Evolutionary conservation across 2,888 invertebrate genomes (phyloP), one percentile per base, ranked within the genome.

Genomic region (Caenorhabditis afra): DNA sequence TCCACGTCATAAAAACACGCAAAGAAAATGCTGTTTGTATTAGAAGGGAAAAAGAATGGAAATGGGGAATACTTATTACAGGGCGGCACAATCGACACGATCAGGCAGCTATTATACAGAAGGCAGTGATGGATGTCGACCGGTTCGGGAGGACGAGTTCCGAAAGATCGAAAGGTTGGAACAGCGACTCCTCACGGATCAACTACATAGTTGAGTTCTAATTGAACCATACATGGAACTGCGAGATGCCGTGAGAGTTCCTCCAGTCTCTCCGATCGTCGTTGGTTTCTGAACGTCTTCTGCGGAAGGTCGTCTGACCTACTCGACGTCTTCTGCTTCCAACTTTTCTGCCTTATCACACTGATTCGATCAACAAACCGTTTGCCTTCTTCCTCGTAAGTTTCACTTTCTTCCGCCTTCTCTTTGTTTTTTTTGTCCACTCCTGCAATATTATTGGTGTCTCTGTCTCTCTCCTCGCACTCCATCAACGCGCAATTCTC

Each of bases 321-420:
- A 52, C 50, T 50, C 50, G 52, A 52, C 20, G 14, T 55, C 18
- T 50, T 44, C 37, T 64, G 23, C 67, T 29, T 52, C n/a, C 16
- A 22, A 37, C 50, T 68, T 67, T 61, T 70, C 61, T 70, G 70
- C 44, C 70, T 62, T 62, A 61, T 70, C 70, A 62, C 70, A 62
- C 70, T 62, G 61, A 70, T 70, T 62, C 70, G 55, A 71, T 71
- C 71, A 71, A 70, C 62, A 41, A 70, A 61, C 53, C 55, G 11
- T 47, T 55, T 52, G 58, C 47, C 47, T 57, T 50, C 64, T 29
- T 39, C 35, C 35, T 47, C 50, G 58, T 52, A 70, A 61, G 29
- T n/a, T 52, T 50, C 12, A n/a, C 57, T 58, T 62, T 47, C 70
- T 62, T 62, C 62, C 70, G 53, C 62, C 47, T 62, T 70, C 67